phyloP scores from a whole-genome alignment of 2,888 invertebrate species.

The Morinoia aosen region DNA sequence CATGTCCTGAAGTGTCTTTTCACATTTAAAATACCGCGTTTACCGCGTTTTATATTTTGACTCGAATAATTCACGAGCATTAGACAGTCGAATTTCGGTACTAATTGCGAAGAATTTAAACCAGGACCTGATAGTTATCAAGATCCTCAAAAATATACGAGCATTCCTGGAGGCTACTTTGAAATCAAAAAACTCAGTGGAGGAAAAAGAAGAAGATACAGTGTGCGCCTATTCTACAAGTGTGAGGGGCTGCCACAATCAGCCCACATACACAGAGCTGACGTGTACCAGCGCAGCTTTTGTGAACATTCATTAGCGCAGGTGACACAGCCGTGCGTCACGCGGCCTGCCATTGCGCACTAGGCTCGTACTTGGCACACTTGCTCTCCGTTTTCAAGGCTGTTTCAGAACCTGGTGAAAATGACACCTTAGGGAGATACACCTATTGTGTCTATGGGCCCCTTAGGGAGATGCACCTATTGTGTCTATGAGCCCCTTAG shows the following conservation, averaged over 20 bases:
- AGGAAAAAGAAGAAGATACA: not conserved
- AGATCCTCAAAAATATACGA: not conserved
- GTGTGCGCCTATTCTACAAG: not conserved
- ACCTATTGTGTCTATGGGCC: too few species aligned
- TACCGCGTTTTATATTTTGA: not conserved
- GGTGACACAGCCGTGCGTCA: not conserved
- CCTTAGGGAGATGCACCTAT: too few species aligned
- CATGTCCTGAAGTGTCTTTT: too few species aligned
- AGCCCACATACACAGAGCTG: not conserved
- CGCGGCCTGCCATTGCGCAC: not conserved
- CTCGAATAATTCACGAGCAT: not conserved
- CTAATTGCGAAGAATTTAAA: not conserved
- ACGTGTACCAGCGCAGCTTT: not conserved
- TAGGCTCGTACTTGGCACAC: not conserved
- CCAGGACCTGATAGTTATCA: not conserved
- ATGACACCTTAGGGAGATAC: not conserved
- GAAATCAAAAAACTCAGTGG: not conserved
- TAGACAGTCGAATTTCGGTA: not conserved
- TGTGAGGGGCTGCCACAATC: not conserved
- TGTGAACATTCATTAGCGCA: not conserved
- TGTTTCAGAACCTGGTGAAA: not conserved
- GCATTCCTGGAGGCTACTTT: not conserved
- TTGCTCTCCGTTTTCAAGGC: not conserved
- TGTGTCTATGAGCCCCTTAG: too few species aligned
- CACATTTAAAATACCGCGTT: too few species aligned